Conservation (phyloP, 2,797 vertebrate species). For the Malurus leucopterus region DNA sequence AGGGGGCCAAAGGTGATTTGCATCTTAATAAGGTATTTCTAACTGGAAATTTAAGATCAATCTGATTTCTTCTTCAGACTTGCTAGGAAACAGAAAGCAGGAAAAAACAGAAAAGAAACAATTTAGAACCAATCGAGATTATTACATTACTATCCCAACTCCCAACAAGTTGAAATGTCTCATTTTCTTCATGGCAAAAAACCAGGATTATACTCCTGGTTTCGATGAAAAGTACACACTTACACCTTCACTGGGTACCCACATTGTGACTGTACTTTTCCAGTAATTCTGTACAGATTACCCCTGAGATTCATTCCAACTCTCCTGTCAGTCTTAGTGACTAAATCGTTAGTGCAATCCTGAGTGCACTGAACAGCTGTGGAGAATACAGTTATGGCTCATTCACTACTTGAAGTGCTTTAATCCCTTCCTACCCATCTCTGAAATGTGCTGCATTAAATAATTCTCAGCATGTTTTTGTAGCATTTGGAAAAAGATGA, state of each 20-base stretch:
- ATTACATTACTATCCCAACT: not conserved
- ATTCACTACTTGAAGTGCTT: constrained; percentile 21
- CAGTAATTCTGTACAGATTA: not conserved
- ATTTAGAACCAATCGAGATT: not conserved
- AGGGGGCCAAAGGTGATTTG: not conserved
- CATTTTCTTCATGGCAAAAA: constrained; percentile 4
- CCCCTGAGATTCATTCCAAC: not conserved
- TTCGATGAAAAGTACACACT: not conserved
- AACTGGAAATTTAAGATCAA: not conserved
- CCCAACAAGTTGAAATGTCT: not conserved
- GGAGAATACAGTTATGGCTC: constrained; percentile 27
- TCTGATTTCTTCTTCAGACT: not conserved
- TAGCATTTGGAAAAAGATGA: constrained; percentile 11
- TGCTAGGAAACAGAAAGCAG: not conserved
- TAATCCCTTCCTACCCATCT: constrained; percentile 12
- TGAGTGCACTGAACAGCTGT: constrained; percentile 24
- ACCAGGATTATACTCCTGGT: not conserved
- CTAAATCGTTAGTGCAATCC: constrained; percentile 14
- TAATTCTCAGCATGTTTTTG: constrained; percentile 9
- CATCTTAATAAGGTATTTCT: not conserved
- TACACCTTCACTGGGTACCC: not conserved
- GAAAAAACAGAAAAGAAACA: not conserved
- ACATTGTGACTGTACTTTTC: not conserved
- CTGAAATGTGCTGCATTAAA: constrained; percentile 25
- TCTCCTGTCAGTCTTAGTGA: not conserved